Evolutionary conservation across 2,113 vertebrate species (phyloP), one percentile per base, ranked within the genome.

Genomic region (Nestor notabilis): DNA sequence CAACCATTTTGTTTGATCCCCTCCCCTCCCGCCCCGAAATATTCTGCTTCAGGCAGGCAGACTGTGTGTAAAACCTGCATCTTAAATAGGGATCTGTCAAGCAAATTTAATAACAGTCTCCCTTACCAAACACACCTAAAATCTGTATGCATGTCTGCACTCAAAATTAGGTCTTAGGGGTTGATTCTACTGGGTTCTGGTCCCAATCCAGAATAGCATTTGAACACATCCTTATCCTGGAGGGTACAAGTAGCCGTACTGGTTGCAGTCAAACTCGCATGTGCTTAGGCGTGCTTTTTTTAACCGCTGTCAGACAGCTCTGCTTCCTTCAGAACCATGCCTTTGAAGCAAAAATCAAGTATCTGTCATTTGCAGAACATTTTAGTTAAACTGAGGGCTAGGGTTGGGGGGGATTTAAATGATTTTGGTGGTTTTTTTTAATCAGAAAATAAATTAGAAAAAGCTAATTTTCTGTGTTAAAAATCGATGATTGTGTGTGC

Each of bases 31-130:
- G n/a, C n/a, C n/a, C n/a, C n/a, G 60, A 86, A 95, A 93, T 83
- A 83, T 44, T 96, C 90, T 24, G 80, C 93, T 94, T 92, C 72
- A 93, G 83, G 60, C 80, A 84, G 80, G 80, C 93, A 87, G 92
- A 87, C 89, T 87, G 39, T 95, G 35, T 95, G 72, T 92, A 92
- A 69, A 87, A 95, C 87, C 60, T 94, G 52, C 83, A 71, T 94
- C 87, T 89, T 90, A 95, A 91, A 82, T 68, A 89, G 20, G 47
- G 39, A 92, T 89, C 80, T 95, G 76, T 89, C 91, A 91, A 92
- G 63, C 19, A 75, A 91, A 92, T 91, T 92, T 89, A 94, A 84
- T 95, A 95, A 70, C 86, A 66, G 35, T 92, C 46, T 95, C 31
- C 89, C 50, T 81, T 89, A 83, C n/a, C 76, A 86, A 95, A 74